phyloP scores from a whole-genome alignment of 2,113 vertebrate genomes.

The Colistium nudipinnis region DNA sequence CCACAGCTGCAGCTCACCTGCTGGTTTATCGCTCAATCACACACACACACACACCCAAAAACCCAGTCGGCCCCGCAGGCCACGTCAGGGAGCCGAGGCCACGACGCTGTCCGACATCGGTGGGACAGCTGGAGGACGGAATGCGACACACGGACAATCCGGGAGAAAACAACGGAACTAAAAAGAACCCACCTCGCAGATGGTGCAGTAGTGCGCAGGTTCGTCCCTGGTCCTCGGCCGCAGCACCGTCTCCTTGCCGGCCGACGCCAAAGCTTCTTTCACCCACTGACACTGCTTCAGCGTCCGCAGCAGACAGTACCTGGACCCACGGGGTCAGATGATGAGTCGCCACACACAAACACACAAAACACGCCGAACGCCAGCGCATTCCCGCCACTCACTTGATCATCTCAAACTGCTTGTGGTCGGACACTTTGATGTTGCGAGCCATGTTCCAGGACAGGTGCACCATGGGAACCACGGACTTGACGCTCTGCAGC shows the following conservation, averaged over 20 bases:
- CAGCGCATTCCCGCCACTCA: conserved; percentile 78
- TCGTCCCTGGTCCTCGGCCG: conserved; percentile 93
- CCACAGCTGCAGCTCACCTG: no score
- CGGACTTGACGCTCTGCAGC: conserved; percentile 98
- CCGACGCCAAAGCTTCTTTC: conserved; percentile 90
- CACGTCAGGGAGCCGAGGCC: no score
- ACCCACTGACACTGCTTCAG: conserved; percentile 96
- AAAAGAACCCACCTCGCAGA: conserved; percentile 99
- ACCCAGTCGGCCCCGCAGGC: no score
- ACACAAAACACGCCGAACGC: no score
- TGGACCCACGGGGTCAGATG: conserved; percentile 38
- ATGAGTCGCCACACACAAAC: not conserved
- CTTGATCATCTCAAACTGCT: conserved; percentile 99
- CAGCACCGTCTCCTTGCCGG: conserved; percentile 94
- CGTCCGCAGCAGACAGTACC: conserved; percentile 97
- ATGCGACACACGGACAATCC: no score
- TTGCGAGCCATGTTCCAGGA: conserved; percentile 99
- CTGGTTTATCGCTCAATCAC: no score
- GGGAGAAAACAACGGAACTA: no score
- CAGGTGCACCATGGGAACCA: conserved; percentile 99
- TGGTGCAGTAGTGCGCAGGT: conserved; percentile 98
- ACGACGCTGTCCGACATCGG: not conserved
- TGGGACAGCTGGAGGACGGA: no score
- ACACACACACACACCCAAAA: no score
- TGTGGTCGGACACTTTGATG: conserved; percentile 99